Base-by-base conservation (phyloP, 2,113 vertebrate species). In the Passer domesticus region DNA sequence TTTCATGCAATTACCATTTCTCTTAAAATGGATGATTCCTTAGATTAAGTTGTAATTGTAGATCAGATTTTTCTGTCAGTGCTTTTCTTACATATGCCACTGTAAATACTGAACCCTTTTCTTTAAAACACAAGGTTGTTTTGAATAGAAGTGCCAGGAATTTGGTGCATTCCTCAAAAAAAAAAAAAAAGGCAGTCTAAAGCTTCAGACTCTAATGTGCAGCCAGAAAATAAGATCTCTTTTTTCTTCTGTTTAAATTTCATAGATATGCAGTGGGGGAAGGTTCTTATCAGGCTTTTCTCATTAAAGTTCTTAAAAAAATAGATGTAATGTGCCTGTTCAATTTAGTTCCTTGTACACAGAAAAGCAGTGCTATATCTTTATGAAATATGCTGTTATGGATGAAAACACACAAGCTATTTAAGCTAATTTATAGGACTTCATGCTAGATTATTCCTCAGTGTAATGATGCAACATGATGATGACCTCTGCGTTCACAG, bases 401-500 rank as follows among this genome's bases (percentile, higher is more conserved):
- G 95, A 83, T 96, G 95, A 87, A 96, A 95, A 95, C 78, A 58
- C 90, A 87, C 75, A 90, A 87, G 83, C 94, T 91, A 88, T 96
- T 97, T 95, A 67, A 89, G 63, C 75, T 91, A 93, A 95, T 95
- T 96, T 95, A 96, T 95, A 91, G 81, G 72, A 90, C 82, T 97
- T 96, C 91, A 80, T 95, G 92, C 89, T 87, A 92, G 84, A 96
- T 97, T 95, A 95, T 97, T 96, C 72, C 46, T 95, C 87, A 94
- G 7, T 66, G 82, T 95, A 97, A 96, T 91, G 83, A 94, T 96
- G 87, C 84, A 86, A 46, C 92, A 58, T 73, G 87, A 95, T 94
- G 80, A 92, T 89, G 87, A 90, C 97, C 93, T 92, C 72, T 95
- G 81, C 47, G 33, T 93, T 86, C 86, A 50, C 67, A 86, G 89